A percentile compares a stretch with the other conserved stretches of the same genome.
Evolutionary conservation across 2,113 vertebrate species (phyloP).

Genomic region (Melierax canorus): DNA sequence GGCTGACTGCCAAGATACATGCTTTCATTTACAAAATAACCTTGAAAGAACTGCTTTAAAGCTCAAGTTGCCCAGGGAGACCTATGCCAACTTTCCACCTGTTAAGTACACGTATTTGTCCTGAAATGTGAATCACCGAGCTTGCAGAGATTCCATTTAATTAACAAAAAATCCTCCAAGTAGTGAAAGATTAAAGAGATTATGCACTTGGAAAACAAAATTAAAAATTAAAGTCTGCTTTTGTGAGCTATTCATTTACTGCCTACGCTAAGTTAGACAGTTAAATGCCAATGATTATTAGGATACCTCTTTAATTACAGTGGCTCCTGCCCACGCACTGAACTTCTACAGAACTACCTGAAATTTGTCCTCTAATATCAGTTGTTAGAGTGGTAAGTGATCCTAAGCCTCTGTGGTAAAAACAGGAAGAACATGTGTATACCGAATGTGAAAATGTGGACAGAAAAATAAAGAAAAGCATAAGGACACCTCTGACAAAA

Average conservation of each 20-base stretch:
- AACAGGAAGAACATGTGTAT: not conserved
- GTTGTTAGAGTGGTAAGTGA: not conserved
- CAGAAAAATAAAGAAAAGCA: not conserved
- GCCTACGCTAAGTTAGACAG: not conserved
- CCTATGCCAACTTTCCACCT: not conserved
- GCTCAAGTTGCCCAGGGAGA: not conserved
- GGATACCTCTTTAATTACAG: not conserved
- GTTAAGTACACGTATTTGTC: not conserved
- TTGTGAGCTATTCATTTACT: slow-evolving; percentile 8
- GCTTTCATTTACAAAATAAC: slow-evolving; percentile 32
- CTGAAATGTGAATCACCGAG: slow-evolving; percentile 10
- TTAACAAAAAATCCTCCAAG: not conserved
- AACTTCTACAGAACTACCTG: not conserved
- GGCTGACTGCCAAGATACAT: not conserved
- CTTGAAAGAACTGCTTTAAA: slow-evolving; percentile 40
- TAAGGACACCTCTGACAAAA: not conserved
- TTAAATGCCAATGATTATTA: not conserved
- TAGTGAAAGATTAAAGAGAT: slow-evolving; percentile 1
- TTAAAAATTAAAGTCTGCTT: slow-evolving; percentile 7
- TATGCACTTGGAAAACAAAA: slow-evolving; percentile 2
- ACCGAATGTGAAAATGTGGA: not conserved
- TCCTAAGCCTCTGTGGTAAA: not conserved
- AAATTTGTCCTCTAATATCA: not conserved
- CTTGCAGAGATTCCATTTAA: slow-evolving; percentile 46
- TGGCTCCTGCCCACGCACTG: not conserved